Conservation (phyloP, 2,797 vertebrate genomes). For the Choloepus didactylus region DNA sequence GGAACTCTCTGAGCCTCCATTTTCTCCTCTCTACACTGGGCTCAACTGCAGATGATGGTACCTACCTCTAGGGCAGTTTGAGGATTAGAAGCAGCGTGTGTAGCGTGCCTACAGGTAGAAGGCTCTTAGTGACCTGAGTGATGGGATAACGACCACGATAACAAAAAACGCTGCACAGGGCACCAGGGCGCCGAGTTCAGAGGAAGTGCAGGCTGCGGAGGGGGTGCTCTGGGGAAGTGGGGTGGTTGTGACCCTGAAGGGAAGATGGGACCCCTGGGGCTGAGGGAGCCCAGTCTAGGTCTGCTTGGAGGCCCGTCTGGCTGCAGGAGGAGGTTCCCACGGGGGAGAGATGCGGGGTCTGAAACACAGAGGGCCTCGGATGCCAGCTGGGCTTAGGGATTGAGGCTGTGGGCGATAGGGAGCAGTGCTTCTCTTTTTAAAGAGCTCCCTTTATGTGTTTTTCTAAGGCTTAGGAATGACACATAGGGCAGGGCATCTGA, state of each 20-base stretch:
- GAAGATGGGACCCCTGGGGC: accelerated
- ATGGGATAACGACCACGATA: neutral
- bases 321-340: neutral
- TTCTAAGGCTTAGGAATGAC: neutral
- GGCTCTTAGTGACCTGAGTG: neutral
- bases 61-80: neutral
- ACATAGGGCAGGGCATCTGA: accelerated
- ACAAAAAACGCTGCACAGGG: accelerated
- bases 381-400: neutral
- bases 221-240: neutral
- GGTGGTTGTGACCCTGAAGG: too few species aligned
- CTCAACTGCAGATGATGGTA: accelerated
- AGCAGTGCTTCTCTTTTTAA: neutral
- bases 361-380: accelerated
- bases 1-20: accelerated
- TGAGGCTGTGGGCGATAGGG: neutral
- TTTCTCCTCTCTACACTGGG: neutral
- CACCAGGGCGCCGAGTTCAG: accelerated
- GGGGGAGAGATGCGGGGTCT: neutral
- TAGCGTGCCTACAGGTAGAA: neutral
- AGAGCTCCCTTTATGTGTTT: neutral
- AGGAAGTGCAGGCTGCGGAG: neutral
- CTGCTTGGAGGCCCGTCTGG: neutral
- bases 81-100: accelerated
- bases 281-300: accelerated